These are phyloP conservation scores for Edolisoma coerulescens DNA, from an alignment of 2,113 vertebrate species.

Conservation along the genomic window DNA sequence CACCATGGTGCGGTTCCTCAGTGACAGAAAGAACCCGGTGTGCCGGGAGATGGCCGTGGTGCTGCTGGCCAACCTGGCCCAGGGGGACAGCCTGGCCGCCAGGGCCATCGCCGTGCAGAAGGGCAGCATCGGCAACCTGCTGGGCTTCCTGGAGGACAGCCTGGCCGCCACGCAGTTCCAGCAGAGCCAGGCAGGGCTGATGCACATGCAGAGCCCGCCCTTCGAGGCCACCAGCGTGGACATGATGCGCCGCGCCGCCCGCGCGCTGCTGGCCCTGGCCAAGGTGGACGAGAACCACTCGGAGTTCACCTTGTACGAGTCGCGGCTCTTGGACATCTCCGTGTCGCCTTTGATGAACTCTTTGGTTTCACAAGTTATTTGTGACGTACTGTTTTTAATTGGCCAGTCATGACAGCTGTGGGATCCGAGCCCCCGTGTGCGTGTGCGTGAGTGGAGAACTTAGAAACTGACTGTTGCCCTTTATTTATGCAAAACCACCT, in stretches of 20 bases:
- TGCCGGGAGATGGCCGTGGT: conserved; percentile 99
- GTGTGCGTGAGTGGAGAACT: conserved; percentile 91
- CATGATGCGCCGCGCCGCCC: conserved; percentile 98
- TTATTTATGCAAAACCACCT: conserved; percentile 99
- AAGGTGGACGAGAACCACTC: conserved; percentile 99
- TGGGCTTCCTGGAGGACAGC: conserved; percentile 98
- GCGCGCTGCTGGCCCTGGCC: conserved; percentile 94
- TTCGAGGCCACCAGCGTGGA: conserved; percentile 98
- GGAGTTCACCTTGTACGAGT: conserved; percentile 99
- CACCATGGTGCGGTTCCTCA: conserved; percentile 94
- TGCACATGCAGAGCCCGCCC: conserved; percentile 93
- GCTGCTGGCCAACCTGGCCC: conserved; percentile 97
- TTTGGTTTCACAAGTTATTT: conserved; percentile 98
- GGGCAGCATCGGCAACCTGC: conserved; percentile 94
- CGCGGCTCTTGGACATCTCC: conserved; percentile 97
- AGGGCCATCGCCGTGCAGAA: conserved; percentile 96
- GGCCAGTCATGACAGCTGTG: conserved; percentile 99
- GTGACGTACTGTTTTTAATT: conserved; percentile 99
- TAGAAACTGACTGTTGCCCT: conserved; percentile 93
- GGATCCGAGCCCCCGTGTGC: conserved; percentile 83
- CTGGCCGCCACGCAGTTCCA: conserved; percentile 97
- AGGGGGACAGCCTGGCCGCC: conserved; percentile 94
- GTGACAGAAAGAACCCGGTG: conserved; percentile 95
- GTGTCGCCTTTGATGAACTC: conserved; percentile 99
- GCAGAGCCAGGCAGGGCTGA: conserved; percentile 91